These are phyloP conservation scores for Temnothorax ravouxi DNA, from an alignment of 2,888 invertebrate genomes.

Conservation along the genomic window DNA sequence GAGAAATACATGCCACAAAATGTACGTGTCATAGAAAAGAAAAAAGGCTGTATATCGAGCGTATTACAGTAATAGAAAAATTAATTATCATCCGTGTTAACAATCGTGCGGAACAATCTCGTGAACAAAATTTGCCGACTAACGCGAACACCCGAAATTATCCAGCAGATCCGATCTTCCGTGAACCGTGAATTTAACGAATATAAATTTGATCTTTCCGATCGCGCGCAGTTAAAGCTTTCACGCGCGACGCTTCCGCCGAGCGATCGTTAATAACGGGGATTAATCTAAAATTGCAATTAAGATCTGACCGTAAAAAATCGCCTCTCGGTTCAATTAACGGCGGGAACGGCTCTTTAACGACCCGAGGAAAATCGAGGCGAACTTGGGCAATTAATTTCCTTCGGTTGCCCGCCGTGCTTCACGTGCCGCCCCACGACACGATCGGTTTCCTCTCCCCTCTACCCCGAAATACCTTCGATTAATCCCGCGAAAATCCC, in stretches of 20 bases:
- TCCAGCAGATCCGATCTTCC: constrained; percentile 8
- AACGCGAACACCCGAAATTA: constrained; percentile 10
- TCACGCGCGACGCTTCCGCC: constrained; percentile 35
- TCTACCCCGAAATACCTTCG: constrained; percentile 63
- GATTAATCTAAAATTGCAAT: constrained; percentile 58
- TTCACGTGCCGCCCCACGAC: constrained; percentile 57
- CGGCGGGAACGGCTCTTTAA: constrained; percentile 49
- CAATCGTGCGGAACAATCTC: neutral
- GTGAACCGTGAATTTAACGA: constrained; percentile 41
- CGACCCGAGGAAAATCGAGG: constrained; percentile 58
- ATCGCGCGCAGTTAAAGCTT: constrained; percentile 47
- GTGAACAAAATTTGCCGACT: constrained; percentile 17
- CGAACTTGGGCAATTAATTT: constrained; percentile 68
- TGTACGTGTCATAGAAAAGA: neutral
- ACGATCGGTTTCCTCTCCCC: constrained; percentile 30
- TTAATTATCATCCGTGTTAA: constrained; percentile 24
- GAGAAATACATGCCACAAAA: neutral
- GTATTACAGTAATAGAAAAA: constrained; percentile 4
- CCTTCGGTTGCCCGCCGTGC: constrained; percentile 52
- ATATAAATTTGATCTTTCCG: constrained; percentile 45
- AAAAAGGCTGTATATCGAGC: neutral
- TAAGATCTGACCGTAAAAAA: constrained; percentile 56
- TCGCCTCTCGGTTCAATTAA: constrained; percentile 59
- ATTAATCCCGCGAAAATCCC: constrained; percentile 66
- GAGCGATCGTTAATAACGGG: constrained; percentile 52